These are phyloP conservation scores for Cephus rjabovi DNA, from an alignment of 2,888 invertebrate species.

Conservation along the genomic window DNA sequence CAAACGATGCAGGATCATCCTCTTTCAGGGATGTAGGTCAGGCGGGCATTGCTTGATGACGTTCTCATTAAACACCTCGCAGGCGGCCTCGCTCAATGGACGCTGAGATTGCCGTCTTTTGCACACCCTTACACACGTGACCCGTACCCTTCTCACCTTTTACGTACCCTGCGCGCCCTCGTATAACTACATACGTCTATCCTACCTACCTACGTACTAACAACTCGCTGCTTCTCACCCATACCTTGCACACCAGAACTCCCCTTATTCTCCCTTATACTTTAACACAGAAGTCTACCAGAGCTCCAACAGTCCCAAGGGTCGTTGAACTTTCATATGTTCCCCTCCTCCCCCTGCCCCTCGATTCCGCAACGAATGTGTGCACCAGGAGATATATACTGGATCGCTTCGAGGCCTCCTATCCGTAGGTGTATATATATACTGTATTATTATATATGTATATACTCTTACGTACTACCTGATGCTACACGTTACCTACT, in stretches of 20 bases:
- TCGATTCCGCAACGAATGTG: conserved; percentile 11
- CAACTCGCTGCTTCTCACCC: conserved; percentile 13
- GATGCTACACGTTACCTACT: not conserved
- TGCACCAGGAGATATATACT: not conserved
- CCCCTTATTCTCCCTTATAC: conserved; percentile 12
- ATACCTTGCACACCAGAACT: conserved; percentile 26
- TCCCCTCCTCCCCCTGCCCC: not conserved
- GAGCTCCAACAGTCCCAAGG: conserved; percentile 38
- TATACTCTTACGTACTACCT: not conserved
- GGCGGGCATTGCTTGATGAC: not conserved
- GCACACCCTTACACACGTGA: conserved; percentile 29
- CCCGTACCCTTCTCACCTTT: conserved; percentile 18
- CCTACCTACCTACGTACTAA: not conserved
- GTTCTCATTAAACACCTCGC: conserved; percentile 46
- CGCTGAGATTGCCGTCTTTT: conserved; percentile 45
- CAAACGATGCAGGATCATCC: not conserved
- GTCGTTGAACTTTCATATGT: conserved; percentile 39
- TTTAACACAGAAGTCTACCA: conserved; percentile 34
- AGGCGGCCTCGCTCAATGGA: conserved; percentile 46
- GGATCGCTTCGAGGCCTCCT: not conserved
- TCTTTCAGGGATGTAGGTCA: not conserved
- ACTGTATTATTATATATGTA: not conserved
- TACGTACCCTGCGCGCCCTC: not conserved
- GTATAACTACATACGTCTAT: not conserved
- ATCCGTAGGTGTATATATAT: not conserved